Percentiles rank a stretch among this genome's conserved stretches.
phyloP scores from a whole-genome alignment of 1,140 invertebrate genomes.

The Anoplophora glabripennis region DNA sequence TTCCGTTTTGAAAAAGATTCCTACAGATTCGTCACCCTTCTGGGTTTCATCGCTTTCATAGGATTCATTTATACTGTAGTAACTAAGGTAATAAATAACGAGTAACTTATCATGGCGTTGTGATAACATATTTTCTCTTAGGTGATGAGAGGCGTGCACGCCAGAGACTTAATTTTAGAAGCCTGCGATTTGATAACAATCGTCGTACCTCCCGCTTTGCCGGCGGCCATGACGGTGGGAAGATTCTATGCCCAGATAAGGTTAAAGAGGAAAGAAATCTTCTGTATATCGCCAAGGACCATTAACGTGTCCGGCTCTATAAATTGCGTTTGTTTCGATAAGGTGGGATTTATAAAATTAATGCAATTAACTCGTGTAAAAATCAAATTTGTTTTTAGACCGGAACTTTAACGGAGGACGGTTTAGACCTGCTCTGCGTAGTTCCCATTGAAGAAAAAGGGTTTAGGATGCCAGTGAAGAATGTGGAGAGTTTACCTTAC shows the following conservation, averaged over 20 bases:
- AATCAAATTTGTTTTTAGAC: constrained; percentile 59
- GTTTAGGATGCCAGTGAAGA: constrained; percentile 57
- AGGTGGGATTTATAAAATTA: constrained; percentile 54
- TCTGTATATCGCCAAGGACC: constrained; percentile 88
- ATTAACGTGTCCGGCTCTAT: constrained; percentile 95
- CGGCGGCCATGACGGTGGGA: constrained; percentile 93
- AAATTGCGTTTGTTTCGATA: constrained; percentile 97
- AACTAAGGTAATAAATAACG: constrained; percentile 63
- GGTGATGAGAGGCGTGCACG: constrained; percentile 55
- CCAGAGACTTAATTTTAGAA: constrained; percentile 68
- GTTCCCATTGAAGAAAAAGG: constrained; percentile 59
- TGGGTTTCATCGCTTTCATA: constrained; percentile 70
- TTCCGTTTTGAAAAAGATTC: constrained; percentile 93
- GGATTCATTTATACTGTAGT: constrained; percentile 85
- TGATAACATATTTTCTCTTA: constrained; percentile 37
- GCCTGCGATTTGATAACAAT: constrained; percentile 90
- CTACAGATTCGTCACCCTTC: constrained; percentile 84
- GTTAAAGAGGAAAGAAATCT: constrained; percentile 77
- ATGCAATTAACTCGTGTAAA: background rate
- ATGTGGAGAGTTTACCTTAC: constrained; percentile 55
- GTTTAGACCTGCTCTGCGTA: constrained; percentile 82
- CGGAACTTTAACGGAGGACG: constrained; percentile 87
- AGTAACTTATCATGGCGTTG: background rate
- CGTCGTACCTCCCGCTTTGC: constrained; percentile 87
- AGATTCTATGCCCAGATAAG: constrained; percentile 86